phyloP scores from a whole-genome alignment of 2,888 invertebrate species.

The Anodontia alba region DNA sequence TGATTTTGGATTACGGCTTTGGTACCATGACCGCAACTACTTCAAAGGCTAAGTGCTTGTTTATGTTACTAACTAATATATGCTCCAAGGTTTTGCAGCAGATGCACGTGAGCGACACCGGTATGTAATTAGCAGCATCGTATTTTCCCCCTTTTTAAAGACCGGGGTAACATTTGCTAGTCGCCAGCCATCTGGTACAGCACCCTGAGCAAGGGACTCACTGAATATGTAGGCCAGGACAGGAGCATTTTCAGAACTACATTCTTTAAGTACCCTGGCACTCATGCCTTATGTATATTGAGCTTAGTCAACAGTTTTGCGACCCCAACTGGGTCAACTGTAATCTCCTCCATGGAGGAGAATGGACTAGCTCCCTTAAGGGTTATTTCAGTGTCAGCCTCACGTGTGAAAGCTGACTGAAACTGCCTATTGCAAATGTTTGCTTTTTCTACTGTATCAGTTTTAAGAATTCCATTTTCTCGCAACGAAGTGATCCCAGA shows the following conservation, averaged over 20 bases:
- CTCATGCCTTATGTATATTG: background rate
- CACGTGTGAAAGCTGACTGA: no score
- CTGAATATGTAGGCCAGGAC: background rate
- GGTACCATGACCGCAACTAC: no score
- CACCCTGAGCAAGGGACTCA: background rate
- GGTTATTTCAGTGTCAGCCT: no score
- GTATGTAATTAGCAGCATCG: conserved; percentile 3
- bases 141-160: conserved; percentile 4
- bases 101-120: conserved; percentile 13
- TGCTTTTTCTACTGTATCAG: no score
- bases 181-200: background rate
- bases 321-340: background rate
- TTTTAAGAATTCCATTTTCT: no score
- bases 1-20: no score
- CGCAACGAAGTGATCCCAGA: no score
- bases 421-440: no score
- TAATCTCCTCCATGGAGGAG: background rate
- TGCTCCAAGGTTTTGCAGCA: conserved; percentile 11
- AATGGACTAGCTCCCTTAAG: background rate
- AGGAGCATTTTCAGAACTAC: background rate
- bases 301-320: background rate
- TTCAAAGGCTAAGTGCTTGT: conserved; percentile 1
- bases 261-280: background rate
- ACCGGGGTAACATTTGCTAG: conserved; percentile 1
- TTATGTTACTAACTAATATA: conserved; percentile 1